phyloP scores from a whole-genome alignment of 30 jellyfish, hydroid and myxozoan genomes.

The Mastigias papua region DNA sequence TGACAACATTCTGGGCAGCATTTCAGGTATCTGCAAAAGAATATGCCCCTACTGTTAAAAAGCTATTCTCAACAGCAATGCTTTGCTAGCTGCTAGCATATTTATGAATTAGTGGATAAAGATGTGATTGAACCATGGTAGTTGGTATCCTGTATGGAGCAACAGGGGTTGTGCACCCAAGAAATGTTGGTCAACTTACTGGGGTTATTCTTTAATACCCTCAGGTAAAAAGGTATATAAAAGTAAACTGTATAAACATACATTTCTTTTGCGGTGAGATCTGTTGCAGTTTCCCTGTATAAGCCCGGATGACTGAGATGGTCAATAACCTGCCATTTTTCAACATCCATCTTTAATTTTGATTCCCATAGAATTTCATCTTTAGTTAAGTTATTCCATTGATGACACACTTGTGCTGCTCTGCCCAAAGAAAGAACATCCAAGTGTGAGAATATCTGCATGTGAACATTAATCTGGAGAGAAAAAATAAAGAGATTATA shows the following conservation, averaged over 20 bases:
- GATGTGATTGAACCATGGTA: too few species aligned
- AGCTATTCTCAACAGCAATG: too few species aligned
- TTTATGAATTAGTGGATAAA: too few species aligned
- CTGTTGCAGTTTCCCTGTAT: slow-evolving; percentile 74
- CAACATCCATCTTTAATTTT: slow-evolving; percentile 64
- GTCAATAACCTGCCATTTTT: slow-evolving; percentile 88
- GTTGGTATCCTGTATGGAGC: too few species aligned
- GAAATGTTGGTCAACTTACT: too few species aligned
- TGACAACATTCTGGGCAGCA: slow-evolving; percentile 95
- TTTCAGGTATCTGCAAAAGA: slow-evolving; percentile 72
- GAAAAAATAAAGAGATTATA: not conserved
- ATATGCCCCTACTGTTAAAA: not conserved
- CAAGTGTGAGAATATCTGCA: slow-evolving; percentile 80
- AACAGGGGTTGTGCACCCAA: too few species aligned
- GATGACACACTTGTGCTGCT: slow-evolving; percentile 75
- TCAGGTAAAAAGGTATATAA: not conserved
- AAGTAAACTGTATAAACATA: slow-evolving; percentile 23
- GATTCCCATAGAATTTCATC: slow-evolving; percentile 86
- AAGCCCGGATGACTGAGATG: slow-evolving; percentile 89
- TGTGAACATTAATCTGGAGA: slow-evolving; percentile 56
- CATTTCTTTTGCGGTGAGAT: slow-evolving; percentile 91
- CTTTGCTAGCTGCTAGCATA: too few species aligned
- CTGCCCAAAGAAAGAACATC: slow-evolving; percentile 83
- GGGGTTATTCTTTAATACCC: too few species aligned
- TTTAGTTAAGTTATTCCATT: slow-evolving; percentile 72